These are phyloP conservation scores for Toxotes jaculatrix DNA, from an alignment of 2,113 vertebrate genomes.

Conservation along the genomic window DNA sequence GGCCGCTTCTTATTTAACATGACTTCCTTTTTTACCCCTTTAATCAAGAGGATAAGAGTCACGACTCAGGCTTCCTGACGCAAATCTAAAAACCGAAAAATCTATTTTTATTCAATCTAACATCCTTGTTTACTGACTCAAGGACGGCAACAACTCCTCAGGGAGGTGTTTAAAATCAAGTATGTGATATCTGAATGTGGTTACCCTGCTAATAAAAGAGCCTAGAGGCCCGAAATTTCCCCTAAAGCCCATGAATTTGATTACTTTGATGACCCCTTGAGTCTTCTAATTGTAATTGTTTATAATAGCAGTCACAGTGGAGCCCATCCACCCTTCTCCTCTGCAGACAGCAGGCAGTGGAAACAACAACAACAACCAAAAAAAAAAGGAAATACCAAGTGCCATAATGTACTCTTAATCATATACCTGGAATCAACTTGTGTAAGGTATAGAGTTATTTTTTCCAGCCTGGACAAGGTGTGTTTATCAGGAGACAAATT, in stretches of 20 bases:
- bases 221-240: constrained; percentile 10
- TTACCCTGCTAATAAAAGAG: constrained; percentile 32
- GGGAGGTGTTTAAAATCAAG: constrained; percentile 35
- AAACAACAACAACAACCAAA: no score
- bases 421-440: not conserved
- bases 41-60: not conserved
- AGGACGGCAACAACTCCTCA: constrained; percentile 24
- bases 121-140: constrained; percentile 56
- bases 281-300: constrained; percentile 25
- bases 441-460: not conserved
- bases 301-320: constrained; percentile 2
- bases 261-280: constrained; percentile 31
- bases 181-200: constrained; percentile 22
- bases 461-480: not conserved
- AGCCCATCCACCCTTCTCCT: not conserved
- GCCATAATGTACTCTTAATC: not conserved
- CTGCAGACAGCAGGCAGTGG: not conserved
- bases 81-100: constrained; percentile 37
- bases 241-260: constrained; percentile 10
- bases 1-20: constrained; percentile 2
- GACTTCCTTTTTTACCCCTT: not conserved
- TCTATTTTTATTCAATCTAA: constrained; percentile 47
- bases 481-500: constrained; percentile 26
- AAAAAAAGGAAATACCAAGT: not conserved
- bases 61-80: not conserved